phyloP scores from a whole-genome alignment of 2,888 invertebrate genomes.

The Drosophila nigritarsus region DNA sequence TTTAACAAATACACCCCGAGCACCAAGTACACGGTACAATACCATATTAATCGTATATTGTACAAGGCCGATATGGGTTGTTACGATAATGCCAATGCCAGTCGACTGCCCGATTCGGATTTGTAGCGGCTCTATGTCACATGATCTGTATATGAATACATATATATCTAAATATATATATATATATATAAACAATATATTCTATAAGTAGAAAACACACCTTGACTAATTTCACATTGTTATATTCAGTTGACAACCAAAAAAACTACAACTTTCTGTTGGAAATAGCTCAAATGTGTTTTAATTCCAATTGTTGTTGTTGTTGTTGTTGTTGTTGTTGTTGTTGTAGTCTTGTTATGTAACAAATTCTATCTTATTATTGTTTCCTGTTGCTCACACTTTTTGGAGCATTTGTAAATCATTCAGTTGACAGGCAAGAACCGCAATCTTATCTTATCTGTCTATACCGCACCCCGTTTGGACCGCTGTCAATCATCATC shows the following conservation, averaged over 20 bases:
- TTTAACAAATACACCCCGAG: slow-evolving; percentile 47
- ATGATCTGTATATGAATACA: neutral
- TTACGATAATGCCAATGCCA: slow-evolving; percentile 46
- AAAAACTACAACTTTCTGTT: neutral
- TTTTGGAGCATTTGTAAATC: neutral
- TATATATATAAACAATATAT: neutral
- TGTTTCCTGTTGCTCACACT: neutral
- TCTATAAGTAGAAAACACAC: neutral
- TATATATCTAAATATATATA: too few species aligned
- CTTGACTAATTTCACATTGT: neutral
- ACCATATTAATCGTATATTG: slow-evolving; percentile 58
- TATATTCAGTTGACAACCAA: neutral
- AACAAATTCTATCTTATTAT: neutral
- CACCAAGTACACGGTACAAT: slow-evolving; percentile 60
- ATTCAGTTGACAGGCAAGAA: neutral
- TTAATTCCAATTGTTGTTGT: neutral
- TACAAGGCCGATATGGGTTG: slow-evolving; percentile 65
- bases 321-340: neutral
- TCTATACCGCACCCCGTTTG: neutral
- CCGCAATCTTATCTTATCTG: neutral
- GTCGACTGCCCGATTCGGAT: slow-evolving; percentile 28
- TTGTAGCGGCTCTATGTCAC: neutral
- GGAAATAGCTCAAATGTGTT: neutral
- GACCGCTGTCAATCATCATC: too few species aligned
- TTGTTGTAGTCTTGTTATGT: neutral